Evolutionary conservation across 1,140 invertebrate genomes (phyloP).

Genomic region (Stegodyphus mimosarum): DNA sequence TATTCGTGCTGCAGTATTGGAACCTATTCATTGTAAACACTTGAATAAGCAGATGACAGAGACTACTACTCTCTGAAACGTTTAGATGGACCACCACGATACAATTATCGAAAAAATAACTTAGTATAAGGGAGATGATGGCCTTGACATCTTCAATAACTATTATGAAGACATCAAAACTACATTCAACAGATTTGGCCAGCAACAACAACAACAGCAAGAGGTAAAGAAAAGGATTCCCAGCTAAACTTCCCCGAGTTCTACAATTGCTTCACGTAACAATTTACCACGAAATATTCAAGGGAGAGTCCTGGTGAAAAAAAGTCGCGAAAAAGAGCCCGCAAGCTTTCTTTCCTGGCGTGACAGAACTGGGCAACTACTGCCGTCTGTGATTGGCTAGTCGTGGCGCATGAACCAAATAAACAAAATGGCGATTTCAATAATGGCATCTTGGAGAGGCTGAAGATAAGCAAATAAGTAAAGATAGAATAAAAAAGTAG

Average conservation of each 20-base stretch:
- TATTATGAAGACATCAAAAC: neutral
- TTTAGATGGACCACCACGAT: too few relatives aligned
- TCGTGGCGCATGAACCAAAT: neutral
- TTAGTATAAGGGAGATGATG: neutral
- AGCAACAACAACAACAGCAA: neutral
- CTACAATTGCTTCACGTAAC: neutral
- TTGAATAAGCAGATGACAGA: too few relatives aligned
- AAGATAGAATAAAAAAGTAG: neutral
- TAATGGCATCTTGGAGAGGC: neutral
- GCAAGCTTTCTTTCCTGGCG: neutral
- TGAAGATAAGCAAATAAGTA: neutral
- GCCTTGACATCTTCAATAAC: neutral
- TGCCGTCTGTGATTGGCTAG: neutral
- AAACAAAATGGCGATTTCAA: neutral
- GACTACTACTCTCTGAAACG: too few relatives aligned
- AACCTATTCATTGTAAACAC: too few relatives aligned
- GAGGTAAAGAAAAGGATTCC: neutral
- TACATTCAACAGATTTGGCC: neutral
- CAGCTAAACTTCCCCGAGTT: neutral
- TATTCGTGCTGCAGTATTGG: too few relatives aligned
- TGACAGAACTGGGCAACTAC: neutral
- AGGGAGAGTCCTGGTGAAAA: neutral
- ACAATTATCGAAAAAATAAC: too few relatives aligned
- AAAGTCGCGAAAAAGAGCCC: neutral
- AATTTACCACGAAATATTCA: neutral